Base-by-base conservation (phyloP, 2,888 invertebrate species). In the Aethes cnicana region DNA sequence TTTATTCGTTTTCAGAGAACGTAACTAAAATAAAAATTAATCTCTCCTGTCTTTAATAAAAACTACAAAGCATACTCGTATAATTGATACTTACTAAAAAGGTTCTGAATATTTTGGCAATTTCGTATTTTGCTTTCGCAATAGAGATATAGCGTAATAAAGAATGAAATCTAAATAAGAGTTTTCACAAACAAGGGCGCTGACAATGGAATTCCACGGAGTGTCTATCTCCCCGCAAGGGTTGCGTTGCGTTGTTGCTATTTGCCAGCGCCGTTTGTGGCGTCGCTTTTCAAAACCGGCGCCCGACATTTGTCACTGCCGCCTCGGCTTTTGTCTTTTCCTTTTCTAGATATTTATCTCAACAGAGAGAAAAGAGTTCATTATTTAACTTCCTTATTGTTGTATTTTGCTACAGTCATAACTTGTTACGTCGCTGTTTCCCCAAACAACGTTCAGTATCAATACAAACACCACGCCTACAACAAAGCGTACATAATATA, bases 341-440 rank as follows among this genome's bases (percentile, higher is more conserved):
- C 60, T 63, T 69, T 64, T 64, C 59, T 63, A 68, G 68, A 69
- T 70, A 70, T 72, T 69, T 67, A 69, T 73, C 73, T 68, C 68
- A 59, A 62, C 58, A 55, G 62, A 60, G 57, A 62, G 63, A 64
- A 68, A 61, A 59, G 60, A 64, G 64, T 69, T 66, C 62, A 70
- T 70, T 67, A 66, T 64, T 66, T 59, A 57, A 56, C 49, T 58
- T 57, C 56, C 57, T 62, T 61, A 59, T 65, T 62, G 59, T 62
- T 57, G 46, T 47, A 43, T 43, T 32, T 49, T 49, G 30, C 41
- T 16, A 9, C 18, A 9, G 17, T 9, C 43, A 48, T 35, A 44
- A 53, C 36, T 49, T 36, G 37, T 35, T 12, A 18, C 12, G n/a
- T 9, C 25, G 5, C 9, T 5, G 35, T 18, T 25, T 32, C 4